These are phyloP conservation scores for Paratilapia polleni DNA, from an alignment of 2,113 vertebrate genomes.

Conservation along the genomic window DNA sequence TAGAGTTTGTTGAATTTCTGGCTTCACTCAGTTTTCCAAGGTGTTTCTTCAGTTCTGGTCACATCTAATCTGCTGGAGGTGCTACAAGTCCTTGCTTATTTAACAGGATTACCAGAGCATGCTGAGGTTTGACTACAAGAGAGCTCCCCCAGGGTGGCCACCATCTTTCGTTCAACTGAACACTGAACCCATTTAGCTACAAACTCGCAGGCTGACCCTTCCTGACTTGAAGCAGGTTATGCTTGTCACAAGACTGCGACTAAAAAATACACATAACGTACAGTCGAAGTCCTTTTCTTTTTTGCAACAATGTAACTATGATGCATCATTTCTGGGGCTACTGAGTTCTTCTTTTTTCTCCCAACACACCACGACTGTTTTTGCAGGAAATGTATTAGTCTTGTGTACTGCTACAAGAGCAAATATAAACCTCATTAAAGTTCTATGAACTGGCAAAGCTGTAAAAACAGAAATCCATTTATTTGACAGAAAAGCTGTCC, in stretches of 20 bases:
- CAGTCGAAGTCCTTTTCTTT: background rate
- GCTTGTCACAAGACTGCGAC: background rate
- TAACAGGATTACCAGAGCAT: slow-evolving; percentile 19
- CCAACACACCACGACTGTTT: background rate
- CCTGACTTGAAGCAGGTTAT: background rate
- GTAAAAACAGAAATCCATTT: background rate
- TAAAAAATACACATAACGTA: background rate
- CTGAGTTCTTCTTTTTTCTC: background rate
- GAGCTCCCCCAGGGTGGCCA: background rate
- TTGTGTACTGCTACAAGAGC: background rate
- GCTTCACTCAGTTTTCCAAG: background rate
- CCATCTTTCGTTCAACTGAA: background rate
- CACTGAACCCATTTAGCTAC: background rate
- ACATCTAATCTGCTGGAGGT: slow-evolving; percentile 20
- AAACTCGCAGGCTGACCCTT: background rate
- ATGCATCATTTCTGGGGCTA: background rate
- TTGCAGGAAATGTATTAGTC: background rate
- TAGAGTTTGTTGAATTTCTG: background rate
- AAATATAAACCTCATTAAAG: slow-evolving; percentile 2
- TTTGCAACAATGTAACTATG: background rate
- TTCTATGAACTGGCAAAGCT: background rate
- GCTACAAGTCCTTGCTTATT: slow-evolving; percentile 15
- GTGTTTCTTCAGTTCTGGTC: slow-evolving; percentile 10
- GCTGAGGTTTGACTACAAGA: slow-evolving; percentile 11
- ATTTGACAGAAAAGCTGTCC: background rate